Evolutionary conservation across 92 coral and sea anemone species (phyloP).

Genomic region (Paramuricea clavata): DNA sequence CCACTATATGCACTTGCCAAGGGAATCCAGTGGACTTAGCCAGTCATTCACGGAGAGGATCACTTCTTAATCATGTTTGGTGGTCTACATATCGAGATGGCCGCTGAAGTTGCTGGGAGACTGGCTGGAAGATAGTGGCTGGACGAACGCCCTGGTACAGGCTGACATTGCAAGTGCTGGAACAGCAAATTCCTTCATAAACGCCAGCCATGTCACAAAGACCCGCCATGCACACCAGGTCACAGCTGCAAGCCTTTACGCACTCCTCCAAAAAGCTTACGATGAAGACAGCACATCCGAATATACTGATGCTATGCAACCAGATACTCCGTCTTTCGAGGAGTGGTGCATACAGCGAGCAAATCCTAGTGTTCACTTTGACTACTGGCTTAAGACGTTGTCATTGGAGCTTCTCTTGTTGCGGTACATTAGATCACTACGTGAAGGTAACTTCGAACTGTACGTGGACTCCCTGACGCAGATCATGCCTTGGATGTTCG

Average conservation of each 20-base stretch:
- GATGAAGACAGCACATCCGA: constrained; percentile 3
- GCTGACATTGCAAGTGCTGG: constrained; percentile 45
- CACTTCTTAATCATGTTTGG: background rate
- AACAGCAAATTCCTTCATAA: constrained; percentile 42
- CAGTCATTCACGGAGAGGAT: constrained; percentile 35
- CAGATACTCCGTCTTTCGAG: constrained; percentile 3
- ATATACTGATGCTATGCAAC: background rate
- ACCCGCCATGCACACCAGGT: too few species aligned
- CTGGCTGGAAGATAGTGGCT: constrained; percentile 32
- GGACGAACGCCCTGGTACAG: constrained; percentile 42
- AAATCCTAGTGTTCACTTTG: too few species aligned
- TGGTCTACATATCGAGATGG: background rate
- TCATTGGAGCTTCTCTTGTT: too few species aligned
- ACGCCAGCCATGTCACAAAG: background rate
- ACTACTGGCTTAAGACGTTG: too few species aligned
- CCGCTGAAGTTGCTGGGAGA: too few species aligned
- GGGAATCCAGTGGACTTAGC: too few species aligned
- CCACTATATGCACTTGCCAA: too few species aligned
- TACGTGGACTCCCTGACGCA: too few species aligned
- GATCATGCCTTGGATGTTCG: too few species aligned
- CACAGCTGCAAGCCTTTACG: constrained; percentile 37
- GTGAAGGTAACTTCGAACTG: too few species aligned
- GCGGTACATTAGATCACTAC: too few species aligned
- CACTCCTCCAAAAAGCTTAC: constrained; percentile 24
- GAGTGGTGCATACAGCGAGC: constrained; percentile 29